Base-by-base conservation (phyloP, 2,797 vertebrate species). In the Pantherophis alleghaniensis region DNA sequence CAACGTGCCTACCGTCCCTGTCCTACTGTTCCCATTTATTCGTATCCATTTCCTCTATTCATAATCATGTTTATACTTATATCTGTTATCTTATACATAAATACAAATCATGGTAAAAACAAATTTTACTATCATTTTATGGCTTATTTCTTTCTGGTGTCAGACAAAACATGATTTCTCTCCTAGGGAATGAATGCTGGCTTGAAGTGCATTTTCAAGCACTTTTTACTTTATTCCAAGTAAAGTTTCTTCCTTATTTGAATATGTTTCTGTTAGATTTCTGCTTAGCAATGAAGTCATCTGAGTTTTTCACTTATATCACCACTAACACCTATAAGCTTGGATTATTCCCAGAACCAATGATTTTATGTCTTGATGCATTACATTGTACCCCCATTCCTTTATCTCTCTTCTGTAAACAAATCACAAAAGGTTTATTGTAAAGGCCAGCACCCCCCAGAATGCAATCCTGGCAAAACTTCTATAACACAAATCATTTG, bases 381-480 rank as follows among this genome's bases (percentile, higher is more conserved):
- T 91, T 79, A 60, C 16, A 53, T 28, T 66, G 22, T 53, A 59
- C 24, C 28, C 51, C 87, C 74, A 14, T 37, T 28, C 22, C 91
- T 69, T 92, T 91, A 91, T 42, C 87, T 89, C 90, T 83, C 20
- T 86, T 42, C 86, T 61, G 32, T 47, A 90, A n/a, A 86, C 74
- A 37, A 63, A 66, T 9, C 59, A 53, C 22, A 89, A 86, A 57
- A 86, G 26, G 12, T 74, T 89, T 66, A 59, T 59, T 86, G n/a
- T 79, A 88, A 91, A 91, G 28, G 66, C 16, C 24, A 24, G 3
- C 42, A 42, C 26, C 16, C 53, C 13, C 2, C n/a, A 47, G 42
- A 89, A 66, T 42, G 24, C 22, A 74, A 53, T 18, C 22, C 69
- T 20, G 20, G 59, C 86, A 88, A 56, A 51, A 83, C 56, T 1